phyloP scores from a whole-genome alignment of 1,140 invertebrate species.

The Bombus polaris region DNA sequence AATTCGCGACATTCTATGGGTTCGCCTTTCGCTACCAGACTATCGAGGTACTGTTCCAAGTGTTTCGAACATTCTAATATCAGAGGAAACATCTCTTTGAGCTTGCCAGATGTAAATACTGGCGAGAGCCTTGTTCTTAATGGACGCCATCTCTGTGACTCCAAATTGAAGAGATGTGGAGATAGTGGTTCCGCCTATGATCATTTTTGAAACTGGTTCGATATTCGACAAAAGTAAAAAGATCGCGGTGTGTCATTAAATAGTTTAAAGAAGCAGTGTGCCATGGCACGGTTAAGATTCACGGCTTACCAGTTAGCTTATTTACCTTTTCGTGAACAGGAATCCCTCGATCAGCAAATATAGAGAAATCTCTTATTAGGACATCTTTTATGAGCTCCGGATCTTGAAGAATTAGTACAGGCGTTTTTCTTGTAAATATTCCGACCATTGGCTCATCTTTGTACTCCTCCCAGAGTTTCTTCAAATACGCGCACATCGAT shows the following conservation, averaged over 20 bases:
- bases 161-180: conserved; percentile 75
- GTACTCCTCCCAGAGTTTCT: conserved; percentile 67
- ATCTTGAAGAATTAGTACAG: conserved; percentile 78
- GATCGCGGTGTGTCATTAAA: too few species aligned
- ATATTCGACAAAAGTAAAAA: too few species aligned
- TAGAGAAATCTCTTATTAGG: conserved; percentile 82
- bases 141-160: conserved; percentile 81
- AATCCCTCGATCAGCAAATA: conserved; percentile 78
- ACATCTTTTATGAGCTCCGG: conserved; percentile 80
- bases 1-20: conserved; percentile 81
- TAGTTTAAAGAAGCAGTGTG: too few species aligned
- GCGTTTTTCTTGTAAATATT: conserved; percentile 75
- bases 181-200: conserved; percentile 70
- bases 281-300: too few species aligned
- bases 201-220: not conserved
- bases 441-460: conserved; percentile 78
- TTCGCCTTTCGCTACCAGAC: conserved; percentile 66
- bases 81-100: conserved; percentile 77
- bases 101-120: conserved; percentile 55
- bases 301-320: not conserved
- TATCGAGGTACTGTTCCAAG: conserved; percentile 74
- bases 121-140: conserved; percentile 82
- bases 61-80: conserved; percentile 72
- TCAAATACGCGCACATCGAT: conserved; percentile 43
- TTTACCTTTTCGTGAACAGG: conserved; percentile 68